phyloP scores from a whole-genome alignment of 2,888 invertebrate species.

The Eugnorisma glareosa region DNA sequence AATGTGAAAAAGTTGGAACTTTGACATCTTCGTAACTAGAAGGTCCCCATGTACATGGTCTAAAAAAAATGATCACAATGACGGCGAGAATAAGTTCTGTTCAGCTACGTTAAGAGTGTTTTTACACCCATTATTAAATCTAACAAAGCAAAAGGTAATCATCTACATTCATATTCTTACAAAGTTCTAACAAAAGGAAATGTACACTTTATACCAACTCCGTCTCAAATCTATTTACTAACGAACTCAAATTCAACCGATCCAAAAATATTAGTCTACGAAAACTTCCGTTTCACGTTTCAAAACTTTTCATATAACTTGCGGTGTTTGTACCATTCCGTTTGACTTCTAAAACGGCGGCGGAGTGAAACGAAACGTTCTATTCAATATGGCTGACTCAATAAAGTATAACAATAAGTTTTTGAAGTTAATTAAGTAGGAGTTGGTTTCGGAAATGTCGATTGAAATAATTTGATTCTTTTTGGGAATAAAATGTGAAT shows the following conservation, averaged over 20 bases:
- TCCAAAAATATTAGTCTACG: slow-evolving; percentile 74
- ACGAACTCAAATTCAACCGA: slow-evolving; percentile 69
- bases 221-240: slow-evolving; percentile 68
- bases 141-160: not conserved
- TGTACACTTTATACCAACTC: slow-evolving; percentile 22
- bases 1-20: too few species aligned
- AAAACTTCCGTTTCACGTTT: slow-evolving; percentile 67
- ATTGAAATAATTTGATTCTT: slow-evolving; percentile 46
- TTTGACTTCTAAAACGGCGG: slow-evolving; percentile 71
- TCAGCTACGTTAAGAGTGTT: too few species aligned
- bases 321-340: slow-evolving; percentile 70
- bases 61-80: too few species aligned
- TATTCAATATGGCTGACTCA: slow-evolving; percentile 70
- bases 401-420: slow-evolving; percentile 68
- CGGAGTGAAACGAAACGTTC: slow-evolving; percentile 68
- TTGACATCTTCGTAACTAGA: too few species aligned
- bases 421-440: slow-evolving; percentile 63
- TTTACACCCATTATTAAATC: not conserved
- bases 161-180: not conserved
- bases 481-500: slow-evolving; percentile 48
- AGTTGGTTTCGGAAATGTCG: slow-evolving; percentile 12
- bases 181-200: slow-evolving; percentile 19
- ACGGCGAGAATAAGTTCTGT: too few species aligned
- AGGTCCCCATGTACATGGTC: too few species aligned
- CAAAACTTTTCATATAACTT: slow-evolving; percentile 69